Conservation (phyloP, 2,797 vertebrate genomes). For the Garrulus glandarius region DNA sequence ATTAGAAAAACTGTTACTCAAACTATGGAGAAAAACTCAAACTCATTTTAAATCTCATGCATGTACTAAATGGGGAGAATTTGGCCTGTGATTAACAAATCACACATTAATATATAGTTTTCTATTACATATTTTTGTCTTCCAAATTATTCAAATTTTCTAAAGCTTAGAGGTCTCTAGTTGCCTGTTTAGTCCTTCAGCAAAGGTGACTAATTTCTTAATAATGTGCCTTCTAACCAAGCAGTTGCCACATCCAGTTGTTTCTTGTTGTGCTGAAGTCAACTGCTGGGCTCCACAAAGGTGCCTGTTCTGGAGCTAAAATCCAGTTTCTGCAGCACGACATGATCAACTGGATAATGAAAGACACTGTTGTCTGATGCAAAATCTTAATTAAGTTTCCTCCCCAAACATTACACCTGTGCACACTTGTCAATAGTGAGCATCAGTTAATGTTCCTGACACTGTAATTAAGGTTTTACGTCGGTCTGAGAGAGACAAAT, state of each 20-base stretch:
- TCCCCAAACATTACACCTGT: conserved; percentile 27
- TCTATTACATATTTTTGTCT: background rate
- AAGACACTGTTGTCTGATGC: background rate
- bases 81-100: background rate
- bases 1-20: background rate
- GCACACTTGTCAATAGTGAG: background rate
- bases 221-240: background rate
- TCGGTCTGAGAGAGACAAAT: background rate
- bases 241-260: background rate
- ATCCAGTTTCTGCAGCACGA: background rate
- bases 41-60: background rate
- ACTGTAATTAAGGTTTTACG: background rate
- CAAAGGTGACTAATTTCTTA: background rate
- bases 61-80: background rate
- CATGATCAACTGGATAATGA: background rate
- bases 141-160: background rate
- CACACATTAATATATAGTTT: background rate
- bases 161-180: background rate
- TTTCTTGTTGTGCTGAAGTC: background rate
- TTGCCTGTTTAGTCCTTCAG: background rate
- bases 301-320: background rate
- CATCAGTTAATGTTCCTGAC: background rate
- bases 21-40: too few relatives aligned
- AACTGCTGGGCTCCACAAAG: background rate
- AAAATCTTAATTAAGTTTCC: conserved; percentile 22